Conservation (phyloP, 2,113 vertebrate species). For the Narcine bancroftii region DNA sequence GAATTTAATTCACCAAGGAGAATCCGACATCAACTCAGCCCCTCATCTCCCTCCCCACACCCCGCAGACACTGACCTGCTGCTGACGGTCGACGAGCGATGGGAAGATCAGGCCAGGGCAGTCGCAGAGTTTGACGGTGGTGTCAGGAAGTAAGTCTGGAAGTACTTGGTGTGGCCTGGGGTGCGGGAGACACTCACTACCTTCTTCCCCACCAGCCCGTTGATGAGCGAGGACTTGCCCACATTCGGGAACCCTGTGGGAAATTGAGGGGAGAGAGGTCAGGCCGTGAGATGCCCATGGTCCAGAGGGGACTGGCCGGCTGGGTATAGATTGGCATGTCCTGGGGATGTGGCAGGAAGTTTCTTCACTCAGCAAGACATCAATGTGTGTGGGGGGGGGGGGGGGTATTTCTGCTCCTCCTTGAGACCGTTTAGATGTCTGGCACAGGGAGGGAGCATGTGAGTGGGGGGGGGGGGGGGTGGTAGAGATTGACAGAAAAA, state of each 20-base stretch:
- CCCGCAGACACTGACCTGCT: conserved; percentile 59
- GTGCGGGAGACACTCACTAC: conserved; percentile 85
- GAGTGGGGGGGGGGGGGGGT: not conserved
- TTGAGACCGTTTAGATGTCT: no score
- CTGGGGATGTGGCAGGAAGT: not conserved
- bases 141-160: conserved; percentile 90
- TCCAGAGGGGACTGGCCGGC: no score
- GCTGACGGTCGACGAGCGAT: conserved; percentile 64
- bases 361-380: no score
- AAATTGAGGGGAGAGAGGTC: not conserved
- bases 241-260: conserved; percentile 76
- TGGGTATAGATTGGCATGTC: no score
- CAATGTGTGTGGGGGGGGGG: no score
- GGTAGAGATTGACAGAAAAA: not conserved
- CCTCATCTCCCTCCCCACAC: not conserved
- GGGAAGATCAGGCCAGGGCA: conserved; percentile 85
- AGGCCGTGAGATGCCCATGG: no score
- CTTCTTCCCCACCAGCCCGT: conserved; percentile 77
- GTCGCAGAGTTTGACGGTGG: conserved; percentile 78
- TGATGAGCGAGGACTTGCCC: conserved; percentile 83
- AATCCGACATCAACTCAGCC: no score
- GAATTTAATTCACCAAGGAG: no score
- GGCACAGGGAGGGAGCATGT: no score
- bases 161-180: conserved; percentile 89
- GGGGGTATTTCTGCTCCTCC: no score